Evolutionary conservation across 2,797 vertebrate genomes (phyloP).

Genomic region (Serranus cabrilla): DNA sequence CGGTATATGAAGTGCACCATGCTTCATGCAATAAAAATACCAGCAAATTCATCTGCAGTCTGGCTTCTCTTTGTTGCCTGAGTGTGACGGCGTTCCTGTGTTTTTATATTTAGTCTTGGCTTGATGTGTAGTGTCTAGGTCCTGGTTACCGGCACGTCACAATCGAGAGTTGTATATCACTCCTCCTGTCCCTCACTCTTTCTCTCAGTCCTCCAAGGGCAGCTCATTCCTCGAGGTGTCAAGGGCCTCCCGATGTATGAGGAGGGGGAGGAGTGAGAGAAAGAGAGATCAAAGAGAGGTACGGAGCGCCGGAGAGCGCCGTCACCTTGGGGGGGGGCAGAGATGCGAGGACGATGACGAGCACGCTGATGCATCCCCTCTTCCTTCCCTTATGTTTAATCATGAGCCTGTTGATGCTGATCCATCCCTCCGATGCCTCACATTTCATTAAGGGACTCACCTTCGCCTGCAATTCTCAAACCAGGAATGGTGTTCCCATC

Average conservation of each 20-base stretch:
- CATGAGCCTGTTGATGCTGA: constrained; percentile 77
- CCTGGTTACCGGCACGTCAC: constrained; percentile 25
- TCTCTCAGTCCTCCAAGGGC: constrained; percentile 67
- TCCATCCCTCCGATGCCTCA: constrained; percentile 49
- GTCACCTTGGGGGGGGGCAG: constrained; percentile 68
- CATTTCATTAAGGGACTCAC: constrained; percentile 70
- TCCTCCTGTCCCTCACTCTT: constrained; percentile 41
- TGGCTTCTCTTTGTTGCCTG: constrained; percentile 30
- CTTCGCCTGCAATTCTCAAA: constrained; percentile 52
- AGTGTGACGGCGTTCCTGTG: constrained; percentile 16
- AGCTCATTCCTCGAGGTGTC: constrained; percentile 76
- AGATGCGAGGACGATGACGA: constrained; percentile 56
- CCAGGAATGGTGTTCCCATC: constrained; percentile 8
- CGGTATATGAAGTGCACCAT: constrained; percentile 43
- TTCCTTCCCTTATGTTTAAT: constrained; percentile 78
- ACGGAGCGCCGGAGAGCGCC: constrained; percentile 35
- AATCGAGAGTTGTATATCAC: constrained; percentile 23
- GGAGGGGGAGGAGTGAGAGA: constrained; percentile 45
- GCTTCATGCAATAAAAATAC: constrained; percentile 21
- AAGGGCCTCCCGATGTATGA: constrained; percentile 63
- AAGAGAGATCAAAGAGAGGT: constrained; percentile 67
- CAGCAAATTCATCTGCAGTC: constrained; percentile 20
- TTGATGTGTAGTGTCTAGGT: constrained; percentile 15
- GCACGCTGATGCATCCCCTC: constrained; percentile 64
- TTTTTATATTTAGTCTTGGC: constrained; percentile 40